Conservation (phyloP, 2,797 vertebrate species). For the Clangula hyemalis region DNA sequence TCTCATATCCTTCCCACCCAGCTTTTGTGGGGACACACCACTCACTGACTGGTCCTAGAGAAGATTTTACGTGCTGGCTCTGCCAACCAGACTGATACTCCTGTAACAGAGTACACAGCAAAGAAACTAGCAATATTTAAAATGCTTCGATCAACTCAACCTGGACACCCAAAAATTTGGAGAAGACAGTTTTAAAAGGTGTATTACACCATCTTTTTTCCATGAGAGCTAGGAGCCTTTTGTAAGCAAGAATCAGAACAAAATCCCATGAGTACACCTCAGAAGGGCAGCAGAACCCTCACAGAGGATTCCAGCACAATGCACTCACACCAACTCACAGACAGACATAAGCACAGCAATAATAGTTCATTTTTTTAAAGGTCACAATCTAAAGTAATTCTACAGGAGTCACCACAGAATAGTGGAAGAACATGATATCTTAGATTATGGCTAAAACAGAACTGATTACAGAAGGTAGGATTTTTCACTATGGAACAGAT, state of each 20-base stretch:
- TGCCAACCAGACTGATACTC: neutral
- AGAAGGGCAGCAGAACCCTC: neutral
- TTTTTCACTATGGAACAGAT: neutral
- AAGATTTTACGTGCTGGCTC: neutral
- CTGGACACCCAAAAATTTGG: neutral
- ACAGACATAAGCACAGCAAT: neutral
- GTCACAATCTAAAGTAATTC: neutral
- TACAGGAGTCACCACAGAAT: neutral
- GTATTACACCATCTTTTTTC: neutral
- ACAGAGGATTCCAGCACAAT: neutral
- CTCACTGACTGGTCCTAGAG: neutral
- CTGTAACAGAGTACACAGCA: neutral
- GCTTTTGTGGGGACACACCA: neutral
- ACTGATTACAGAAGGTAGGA: neutral
- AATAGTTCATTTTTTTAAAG: neutral
- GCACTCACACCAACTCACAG: neutral
- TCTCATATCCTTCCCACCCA: neutral
- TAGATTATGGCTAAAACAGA: constrained; percentile 14
- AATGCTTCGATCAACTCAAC: neutral
- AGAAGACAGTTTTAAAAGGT: neutral
- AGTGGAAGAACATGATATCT: neutral
- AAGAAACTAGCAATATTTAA: neutral
- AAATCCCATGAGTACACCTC: neutral
- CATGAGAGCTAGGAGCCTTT: neutral
- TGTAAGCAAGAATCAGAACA: neutral